Conservation (phyloP, 35 echinoderm and acorn worm genomes). For the Nesometra sesokonis region DNA sequence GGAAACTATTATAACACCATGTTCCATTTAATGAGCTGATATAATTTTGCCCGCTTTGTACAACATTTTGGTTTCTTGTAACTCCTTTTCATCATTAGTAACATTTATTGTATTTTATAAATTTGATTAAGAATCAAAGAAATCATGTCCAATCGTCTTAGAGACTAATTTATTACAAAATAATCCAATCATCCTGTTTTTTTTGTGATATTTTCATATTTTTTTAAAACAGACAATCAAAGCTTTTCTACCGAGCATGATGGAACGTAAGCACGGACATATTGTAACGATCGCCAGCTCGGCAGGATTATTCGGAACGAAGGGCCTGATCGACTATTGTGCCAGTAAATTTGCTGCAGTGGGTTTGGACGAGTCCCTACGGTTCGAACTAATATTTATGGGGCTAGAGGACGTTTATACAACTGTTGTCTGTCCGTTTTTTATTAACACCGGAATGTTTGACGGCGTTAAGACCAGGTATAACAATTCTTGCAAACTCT, state of each 20-base stretch:
- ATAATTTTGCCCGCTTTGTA: no score
- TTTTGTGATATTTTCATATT: not conserved
- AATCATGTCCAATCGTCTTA: no score
- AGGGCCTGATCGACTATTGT: slow-evolving; percentile 53
- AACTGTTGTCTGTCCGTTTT: slow-evolving; percentile 77
- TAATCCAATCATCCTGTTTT: no score
- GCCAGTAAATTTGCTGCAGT: slow-evolving; percentile 86
- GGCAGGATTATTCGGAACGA: slow-evolving; percentile 45
- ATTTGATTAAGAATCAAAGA: no score
- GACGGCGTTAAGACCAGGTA: slow-evolving; percentile 62
- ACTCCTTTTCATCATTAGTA: no score
- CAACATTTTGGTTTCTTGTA: no score
- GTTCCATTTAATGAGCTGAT: no score
- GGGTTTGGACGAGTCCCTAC: slow-evolving; percentile 63
- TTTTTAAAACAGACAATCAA: slow-evolving; percentile 43
- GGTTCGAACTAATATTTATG: slow-evolving; percentile 36
- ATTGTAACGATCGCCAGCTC: slow-evolving; percentile 69
- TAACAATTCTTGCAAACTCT: not conserved
- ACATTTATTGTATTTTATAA: no score
- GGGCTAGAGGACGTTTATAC: slow-evolving; percentile 46
- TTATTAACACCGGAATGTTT: slow-evolving; percentile 86
- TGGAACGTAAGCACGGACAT: slow-evolving; percentile 77
- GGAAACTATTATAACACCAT: no score
- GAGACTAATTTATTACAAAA: no score
- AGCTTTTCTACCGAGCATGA: slow-evolving; percentile 64